Conservation (phyloP, 2,797 vertebrate genomes). For the Poecilia picta region DNA sequence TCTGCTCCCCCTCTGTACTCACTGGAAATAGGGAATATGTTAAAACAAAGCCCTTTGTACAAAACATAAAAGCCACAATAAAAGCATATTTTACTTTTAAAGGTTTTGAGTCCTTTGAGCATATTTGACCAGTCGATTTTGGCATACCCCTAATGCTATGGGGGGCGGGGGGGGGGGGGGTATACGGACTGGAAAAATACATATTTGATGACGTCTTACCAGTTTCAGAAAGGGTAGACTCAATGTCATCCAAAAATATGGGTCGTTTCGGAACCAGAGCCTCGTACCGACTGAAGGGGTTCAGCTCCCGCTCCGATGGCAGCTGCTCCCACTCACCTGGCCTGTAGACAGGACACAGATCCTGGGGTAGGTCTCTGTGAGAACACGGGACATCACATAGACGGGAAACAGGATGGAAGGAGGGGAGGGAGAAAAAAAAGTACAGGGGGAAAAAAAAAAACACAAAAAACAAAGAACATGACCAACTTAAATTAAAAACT, state of each 20-base stretch:
- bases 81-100: background rate
- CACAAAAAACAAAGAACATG: slow-evolving; percentile 52
- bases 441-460: slow-evolving; percentile 66
- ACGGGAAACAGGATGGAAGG: slow-evolving; percentile 62
- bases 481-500: slow-evolving; percentile 72
- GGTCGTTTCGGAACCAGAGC: slow-evolving; percentile 83
- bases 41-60: background rate
- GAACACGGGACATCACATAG: slow-evolving; percentile 59
- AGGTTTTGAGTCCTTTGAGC: background rate
- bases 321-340: slow-evolving; percentile 98
- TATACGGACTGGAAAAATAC: background rate
- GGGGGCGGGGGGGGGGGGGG: too few species aligned
- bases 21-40: slow-evolving; percentile 23
- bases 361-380: slow-evolving; percentile 96
- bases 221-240: slow-evolving; percentile 67
- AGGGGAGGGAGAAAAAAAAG: slow-evolving; percentile 28
- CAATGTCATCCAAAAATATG: slow-evolving; percentile 78
- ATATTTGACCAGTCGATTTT: background rate
- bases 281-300: slow-evolving; percentile 97
- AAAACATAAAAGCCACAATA: background rate
- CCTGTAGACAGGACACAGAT: slow-evolving; percentile 99
- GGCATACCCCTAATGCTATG: too few species aligned
- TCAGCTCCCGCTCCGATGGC: slow-evolving; percentile 92
- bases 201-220: slow-evolving; percentile 41
- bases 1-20: slow-evolving; percentile 69